These are phyloP conservation scores for Trachelus iudaicus DNA, from an alignment of 2,888 invertebrate species.

Conservation along the genomic window DNA sequence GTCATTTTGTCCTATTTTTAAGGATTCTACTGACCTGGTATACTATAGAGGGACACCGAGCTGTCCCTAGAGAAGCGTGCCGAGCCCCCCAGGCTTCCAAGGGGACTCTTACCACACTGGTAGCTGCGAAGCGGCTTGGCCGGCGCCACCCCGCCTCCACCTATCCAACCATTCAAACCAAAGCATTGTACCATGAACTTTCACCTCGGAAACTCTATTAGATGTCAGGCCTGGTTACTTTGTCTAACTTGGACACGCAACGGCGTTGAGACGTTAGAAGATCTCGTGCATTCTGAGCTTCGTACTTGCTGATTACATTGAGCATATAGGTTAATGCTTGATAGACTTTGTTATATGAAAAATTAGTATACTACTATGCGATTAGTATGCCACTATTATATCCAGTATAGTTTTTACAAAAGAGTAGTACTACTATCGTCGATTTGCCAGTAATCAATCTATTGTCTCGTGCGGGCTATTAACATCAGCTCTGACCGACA, in stretches of 20 bases:
- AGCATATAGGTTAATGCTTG: neutral
- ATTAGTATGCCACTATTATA: neutral
- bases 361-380: neutral
- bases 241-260: neutral
- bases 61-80: conserved; percentile 64
- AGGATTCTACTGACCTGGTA: conserved; percentile 69
- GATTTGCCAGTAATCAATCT: neutral
- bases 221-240: neutral
- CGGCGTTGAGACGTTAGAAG: neutral
- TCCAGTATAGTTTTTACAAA: neutral
- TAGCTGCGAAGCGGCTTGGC: conserved; percentile 73
- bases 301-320: neutral
- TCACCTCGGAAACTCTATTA: neutral
- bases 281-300: neutral
- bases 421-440: neutral
- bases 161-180: conserved; percentile 59
- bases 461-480: neutral
- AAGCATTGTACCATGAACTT: conserved; percentile 35
- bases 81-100: conserved; percentile 63
- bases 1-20: conserved; percentile 28
- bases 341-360: neutral
- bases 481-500: neutral
- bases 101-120: conserved; percentile 66
- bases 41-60: conserved; percentile 68
- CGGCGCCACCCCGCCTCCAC: conserved; percentile 67